These are phyloP conservation scores for Anastrepha obliqua DNA, from an alignment of 1,140 invertebrate genomes.

Conservation along the genomic window DNA sequence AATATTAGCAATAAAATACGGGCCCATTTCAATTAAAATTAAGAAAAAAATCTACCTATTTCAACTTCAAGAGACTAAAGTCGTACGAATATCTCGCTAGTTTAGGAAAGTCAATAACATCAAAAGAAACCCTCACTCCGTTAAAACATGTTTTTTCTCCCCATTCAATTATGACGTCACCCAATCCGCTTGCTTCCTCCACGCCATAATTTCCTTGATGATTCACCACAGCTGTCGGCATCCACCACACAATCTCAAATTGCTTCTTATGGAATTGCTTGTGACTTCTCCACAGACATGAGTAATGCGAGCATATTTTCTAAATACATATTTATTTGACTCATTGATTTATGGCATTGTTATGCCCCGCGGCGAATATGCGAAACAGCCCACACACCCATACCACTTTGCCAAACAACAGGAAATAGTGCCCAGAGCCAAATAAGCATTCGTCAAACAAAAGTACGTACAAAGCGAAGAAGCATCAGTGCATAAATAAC, in stretches of 20 bases:
- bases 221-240: slow-evolving; percentile 35
- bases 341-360: slow-evolving; percentile 37
- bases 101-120: too few relatives aligned
- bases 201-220: slow-evolving; percentile 1
- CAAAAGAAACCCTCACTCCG: too few relatives aligned
- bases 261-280: neutral
- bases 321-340: slow-evolving; percentile 24
- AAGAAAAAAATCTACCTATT: too few relatives aligned
- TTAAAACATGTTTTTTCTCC: too few relatives aligned
- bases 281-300: neutral
- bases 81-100: too few relatives aligned
- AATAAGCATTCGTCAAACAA: slow-evolving; percentile 21
- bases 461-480: neutral
- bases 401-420: neutral
- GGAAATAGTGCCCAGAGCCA: neutral
- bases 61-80: too few relatives aligned
- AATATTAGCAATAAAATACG: too few relatives aligned
- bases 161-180: neutral
- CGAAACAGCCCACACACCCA: neutral
- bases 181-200: neutral
- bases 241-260: neutral
- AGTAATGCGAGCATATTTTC: neutral
- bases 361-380: neutral
- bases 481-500: neutral
- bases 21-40: too few relatives aligned